Base-by-base conservation (phyloP, 2,888 invertebrate species). In the Hypomecis punctinalis region DNA sequence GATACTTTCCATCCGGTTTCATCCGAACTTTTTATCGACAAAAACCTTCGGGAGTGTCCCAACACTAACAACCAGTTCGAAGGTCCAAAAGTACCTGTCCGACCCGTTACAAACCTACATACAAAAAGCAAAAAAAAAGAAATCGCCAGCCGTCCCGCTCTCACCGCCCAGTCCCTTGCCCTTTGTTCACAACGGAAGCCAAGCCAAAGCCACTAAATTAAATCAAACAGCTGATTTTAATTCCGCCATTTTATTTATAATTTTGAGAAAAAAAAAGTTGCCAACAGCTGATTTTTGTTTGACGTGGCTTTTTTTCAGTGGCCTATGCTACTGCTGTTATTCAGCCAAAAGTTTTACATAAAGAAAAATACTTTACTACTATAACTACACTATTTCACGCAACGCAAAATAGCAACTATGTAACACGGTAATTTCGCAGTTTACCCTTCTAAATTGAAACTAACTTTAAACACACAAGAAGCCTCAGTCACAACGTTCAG, bases 101-200 rank as follows among this genome's bases (percentile, higher is more conserved):
- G 72, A 76, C 79, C 82, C 81, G 81, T 81, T 81, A 79, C 67
- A 60, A 66, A 67, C 58, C 66, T 10, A 60, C 64, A 51, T 52
- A 59, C 61, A 57, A 66, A 67, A 64, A 71, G 23, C 23, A 23
- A 62, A 63, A 69, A 69, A 69, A 74, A 67, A 72, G 61, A 69
- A 71, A 72, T 68, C 66, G 61, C 70, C 58, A 66, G 64, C 49
- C 56, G 42, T 52, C 47, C 43, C 52, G 23, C 58, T 61, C 59
- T n/a, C 55, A 37, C 61, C 45, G 35, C 5, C 47, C 10, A 36
- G 56, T 48, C 57, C 67, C 56, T 61, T 42, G 46, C 51, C 61
- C 65, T 64, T 65, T 67, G 66, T 68, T 54, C 42, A 5, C 42
- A 42, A 55, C 46, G 43, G 57, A 57, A 66, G 13, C 23, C 23